Conservation (phyloP, 2,888 invertebrate genomes). For the Cyaniris semiargus region DNA sequence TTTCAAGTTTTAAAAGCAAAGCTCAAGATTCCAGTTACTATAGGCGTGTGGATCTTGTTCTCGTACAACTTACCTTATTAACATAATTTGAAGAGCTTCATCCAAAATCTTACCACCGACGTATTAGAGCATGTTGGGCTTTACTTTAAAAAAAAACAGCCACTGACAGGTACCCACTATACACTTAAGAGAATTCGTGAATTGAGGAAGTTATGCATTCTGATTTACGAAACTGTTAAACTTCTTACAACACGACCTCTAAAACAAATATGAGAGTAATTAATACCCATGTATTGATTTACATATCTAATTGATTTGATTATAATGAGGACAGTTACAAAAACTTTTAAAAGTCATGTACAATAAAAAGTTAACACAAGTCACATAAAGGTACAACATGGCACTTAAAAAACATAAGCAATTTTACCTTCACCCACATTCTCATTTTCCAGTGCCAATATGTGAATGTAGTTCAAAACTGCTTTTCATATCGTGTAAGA, state of each 20-base stretch:
- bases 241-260: conserved; percentile 17
- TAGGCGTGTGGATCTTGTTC: no score
- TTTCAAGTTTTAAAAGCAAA: no score
- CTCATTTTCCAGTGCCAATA: conserved; percentile 15
- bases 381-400: not conserved
- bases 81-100: no score
- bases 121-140: no score
- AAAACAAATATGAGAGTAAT: conserved; percentile 16
- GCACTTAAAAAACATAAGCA: conserved; percentile 21
- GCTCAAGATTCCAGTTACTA: no score
- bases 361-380: not conserved
- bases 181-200: not conserved
- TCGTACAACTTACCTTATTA: no score
- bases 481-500: not conserved
- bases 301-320: not conserved
- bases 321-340: not conserved
- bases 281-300: not conserved
- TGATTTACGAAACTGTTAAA: conserved; percentile 8
- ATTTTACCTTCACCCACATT: conserved; percentile 27
- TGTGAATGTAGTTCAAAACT: conserved; percentile 26
- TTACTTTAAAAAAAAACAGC: no score
- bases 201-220: conserved; percentile 5
- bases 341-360: not conserved
- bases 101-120: no score
- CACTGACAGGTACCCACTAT: no score